A percentile compares a stretch with the other conserved stretches of the same genome.
phyloP scores from a whole-genome alignment of 1,140 invertebrate genomes.

The Dufourea novaeangliae region DNA sequence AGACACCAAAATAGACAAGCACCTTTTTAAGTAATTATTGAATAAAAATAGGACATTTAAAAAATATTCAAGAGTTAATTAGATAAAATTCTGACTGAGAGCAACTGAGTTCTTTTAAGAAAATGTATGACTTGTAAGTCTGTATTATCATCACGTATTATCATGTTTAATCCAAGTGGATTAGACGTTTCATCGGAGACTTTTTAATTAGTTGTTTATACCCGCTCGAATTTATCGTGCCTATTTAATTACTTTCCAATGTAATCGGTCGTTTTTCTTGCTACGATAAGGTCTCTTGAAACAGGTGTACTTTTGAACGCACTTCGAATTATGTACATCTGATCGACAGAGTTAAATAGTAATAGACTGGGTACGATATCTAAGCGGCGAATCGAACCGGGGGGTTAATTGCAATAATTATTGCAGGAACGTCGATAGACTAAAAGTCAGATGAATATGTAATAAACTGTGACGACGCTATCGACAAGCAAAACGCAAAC shows the following conservation, averaged over 20 bases:
- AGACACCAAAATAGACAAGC: too few species aligned
- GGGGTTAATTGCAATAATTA: not conserved
- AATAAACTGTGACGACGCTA: too few species aligned
- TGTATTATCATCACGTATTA: too few species aligned
- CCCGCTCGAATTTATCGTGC: constrained; percentile 21
- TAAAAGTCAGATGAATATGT: too few species aligned
- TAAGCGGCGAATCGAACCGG: not conserved
- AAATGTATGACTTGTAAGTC: too few species aligned
- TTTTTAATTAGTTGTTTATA: constrained; percentile 50
- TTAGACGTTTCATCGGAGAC: constrained; percentile 21
- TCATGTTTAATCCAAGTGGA: not conserved
- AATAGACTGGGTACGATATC: not conserved
- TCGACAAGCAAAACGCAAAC: not conserved
- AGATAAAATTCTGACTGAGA: too few species aligned
- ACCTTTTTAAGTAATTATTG: too few species aligned
- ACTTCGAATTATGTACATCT: constrained; percentile 2
- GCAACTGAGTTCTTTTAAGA: too few species aligned
- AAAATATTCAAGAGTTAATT: too few species aligned
- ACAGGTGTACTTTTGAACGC: not conserved
- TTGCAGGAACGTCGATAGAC: not conserved
- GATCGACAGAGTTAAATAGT: constrained; percentile 23
- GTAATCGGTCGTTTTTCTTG: constrained; percentile 3
- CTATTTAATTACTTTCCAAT: constrained; percentile 38
- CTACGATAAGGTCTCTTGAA: not conserved
- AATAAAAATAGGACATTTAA: too few species aligned